phyloP scores from a whole-genome alignment of 2,888 invertebrate species.

The Nemotelus pantherinus region DNA sequence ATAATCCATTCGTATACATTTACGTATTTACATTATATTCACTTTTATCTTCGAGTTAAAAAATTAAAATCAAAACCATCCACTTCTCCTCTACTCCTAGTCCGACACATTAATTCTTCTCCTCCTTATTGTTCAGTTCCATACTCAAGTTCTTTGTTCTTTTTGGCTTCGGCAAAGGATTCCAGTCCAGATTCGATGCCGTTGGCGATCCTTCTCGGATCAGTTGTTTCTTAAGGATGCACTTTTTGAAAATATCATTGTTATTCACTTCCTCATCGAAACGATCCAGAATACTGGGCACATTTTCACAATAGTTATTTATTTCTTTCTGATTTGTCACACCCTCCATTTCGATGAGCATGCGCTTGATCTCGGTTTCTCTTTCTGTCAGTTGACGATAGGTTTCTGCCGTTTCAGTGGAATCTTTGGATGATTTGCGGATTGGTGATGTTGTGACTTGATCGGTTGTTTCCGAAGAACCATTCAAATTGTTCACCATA shows the following conservation, averaged over 20 bases:
- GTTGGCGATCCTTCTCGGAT: slow-evolving; percentile 62
- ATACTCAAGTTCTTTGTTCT: slow-evolving; percentile 58
- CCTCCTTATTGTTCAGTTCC: slow-evolving; percentile 44
- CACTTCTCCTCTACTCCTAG: no score
- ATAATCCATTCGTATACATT: no score
- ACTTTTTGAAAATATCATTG: slow-evolving; percentile 59
- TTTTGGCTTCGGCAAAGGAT: slow-evolving; percentile 64
- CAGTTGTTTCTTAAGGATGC: slow-evolving; percentile 57
- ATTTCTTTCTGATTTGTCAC: slow-evolving; percentile 48
- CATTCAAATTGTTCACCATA: slow-evolving; percentile 34
- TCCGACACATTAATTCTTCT: not conserved
- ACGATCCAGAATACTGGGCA: slow-evolving; percentile 27
- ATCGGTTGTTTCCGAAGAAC: not conserved
- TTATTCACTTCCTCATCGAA: slow-evolving; percentile 45
- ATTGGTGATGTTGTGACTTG: slow-evolving; percentile 36
- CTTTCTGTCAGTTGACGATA: slow-evolving; percentile 53
- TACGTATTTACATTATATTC: no score
- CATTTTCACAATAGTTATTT: slow-evolving; percentile 41
- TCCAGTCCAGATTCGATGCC: slow-evolving; percentile 63
- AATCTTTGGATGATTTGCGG: slow-evolving; percentile 46
- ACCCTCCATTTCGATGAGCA: slow-evolving; percentile 53
- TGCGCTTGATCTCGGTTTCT: slow-evolving; percentile 53
- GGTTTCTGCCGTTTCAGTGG: slow-evolving; percentile 45
- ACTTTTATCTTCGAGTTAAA: no score
- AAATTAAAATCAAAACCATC: no score